Evolutionary conservation across 2,797 vertebrate genomes (phyloP).

Genomic region (Gila robusta): DNA sequence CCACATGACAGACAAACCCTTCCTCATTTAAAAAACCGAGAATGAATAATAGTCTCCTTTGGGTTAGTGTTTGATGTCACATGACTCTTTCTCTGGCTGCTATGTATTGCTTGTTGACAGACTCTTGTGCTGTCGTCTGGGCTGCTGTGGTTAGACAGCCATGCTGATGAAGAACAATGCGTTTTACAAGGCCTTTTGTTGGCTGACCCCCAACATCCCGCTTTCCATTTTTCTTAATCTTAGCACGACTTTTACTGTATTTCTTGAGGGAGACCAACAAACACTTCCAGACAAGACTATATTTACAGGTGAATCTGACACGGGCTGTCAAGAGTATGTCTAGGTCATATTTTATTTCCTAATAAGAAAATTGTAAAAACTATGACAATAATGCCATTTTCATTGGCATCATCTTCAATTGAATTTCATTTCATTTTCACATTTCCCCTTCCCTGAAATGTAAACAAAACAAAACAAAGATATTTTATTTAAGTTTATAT

Average conservation of each 20-base stretch:
- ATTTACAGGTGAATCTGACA: background rate
- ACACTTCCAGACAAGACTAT: slow-evolving; percentile 1
- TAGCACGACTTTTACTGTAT: background rate
- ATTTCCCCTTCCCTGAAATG: background rate
- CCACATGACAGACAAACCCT: slow-evolving; percentile 52
- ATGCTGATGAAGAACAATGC: slow-evolving; percentile 39
- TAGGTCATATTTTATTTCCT: background rate
- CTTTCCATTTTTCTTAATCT: slow-evolving; percentile 21
- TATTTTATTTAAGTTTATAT: background rate
- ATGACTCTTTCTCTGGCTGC: slow-evolving; percentile 55
- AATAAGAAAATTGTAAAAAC: too few species aligned
- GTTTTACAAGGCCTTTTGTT: slow-evolving; percentile 42
- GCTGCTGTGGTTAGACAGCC: slow-evolving; percentile 46
- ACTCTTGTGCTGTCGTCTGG: slow-evolving; percentile 34
- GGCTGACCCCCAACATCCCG: background rate
- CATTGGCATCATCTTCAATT: background rate
- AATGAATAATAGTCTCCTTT: slow-evolving; percentile 47
- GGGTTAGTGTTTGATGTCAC: slow-evolving; percentile 64
- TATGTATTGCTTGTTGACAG: slow-evolving; percentile 50
- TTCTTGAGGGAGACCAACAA: slow-evolving; percentile 18
- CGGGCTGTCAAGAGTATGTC: background rate
- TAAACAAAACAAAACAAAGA: background rate
- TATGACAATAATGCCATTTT: too few species aligned
- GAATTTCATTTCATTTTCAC: background rate
- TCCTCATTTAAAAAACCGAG: slow-evolving; percentile 55